Base-by-base conservation (phyloP, 2,888 invertebrate genomes). In the Drosophila anomalata region DNA sequence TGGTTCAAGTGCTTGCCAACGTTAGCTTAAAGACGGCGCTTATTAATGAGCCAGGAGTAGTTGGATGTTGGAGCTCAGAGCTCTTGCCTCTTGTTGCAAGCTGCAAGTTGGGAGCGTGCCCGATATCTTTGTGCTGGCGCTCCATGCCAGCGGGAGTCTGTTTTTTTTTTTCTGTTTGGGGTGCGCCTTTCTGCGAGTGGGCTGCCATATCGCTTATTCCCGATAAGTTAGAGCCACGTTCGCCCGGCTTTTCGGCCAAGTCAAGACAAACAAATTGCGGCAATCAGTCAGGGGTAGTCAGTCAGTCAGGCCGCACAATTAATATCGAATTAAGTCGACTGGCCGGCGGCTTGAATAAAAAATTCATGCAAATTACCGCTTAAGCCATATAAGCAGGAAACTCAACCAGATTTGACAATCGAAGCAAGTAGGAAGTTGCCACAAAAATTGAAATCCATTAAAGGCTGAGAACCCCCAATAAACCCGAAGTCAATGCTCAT, bases 261-360 rank as follows among this genome's bases (percentile, higher is more conserved):
- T 33, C 57, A 41, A 48, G 46, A 26, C 44, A 17, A 52, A 83
- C 89, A 90, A 89, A 89, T 89, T 89, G 89, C 82, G 84, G 83
- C 82, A 88, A 90, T 90, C 89, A 78, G 73, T 77, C 77, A 77
- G 70, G 63, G 76, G 71, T 50, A 67, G 59, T 50, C 76, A 61
- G 76, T 70, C 76, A 41, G 54, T 58, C 69, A 58, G 44, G 61
- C 54, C 52, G 70, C 69, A 79, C 89, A 89, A 89, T 89, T 89
- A 89, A 89, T 89, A 87, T 86, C 80, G 76, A 89, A 89, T 89
- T 88, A 89, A 76, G 89, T 82, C 75, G 54, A 73, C 63, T 12
- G 79, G 80, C 84, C 47, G 77, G 73, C 73, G 67, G 81, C 78
- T 76, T 36, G n/a, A 20, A 20, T 42, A 20, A 20, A 20, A 42